phyloP scores from a whole-genome alignment of 2,888 invertebrate species.

The Ecliptopera silaceata region DNA sequence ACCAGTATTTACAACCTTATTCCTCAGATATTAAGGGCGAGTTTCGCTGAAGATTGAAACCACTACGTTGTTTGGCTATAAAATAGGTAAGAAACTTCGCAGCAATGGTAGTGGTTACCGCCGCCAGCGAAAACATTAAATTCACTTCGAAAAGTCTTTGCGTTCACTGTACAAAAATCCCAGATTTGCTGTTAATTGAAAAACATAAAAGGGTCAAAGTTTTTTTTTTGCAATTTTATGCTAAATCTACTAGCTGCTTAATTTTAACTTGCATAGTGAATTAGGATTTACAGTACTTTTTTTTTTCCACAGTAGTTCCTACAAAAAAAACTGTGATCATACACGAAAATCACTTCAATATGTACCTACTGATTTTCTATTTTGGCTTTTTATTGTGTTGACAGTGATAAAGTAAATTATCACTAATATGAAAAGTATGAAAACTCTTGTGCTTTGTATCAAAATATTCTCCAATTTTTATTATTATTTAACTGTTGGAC shows the following conservation, averaged over 20 bases:
- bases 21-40: constrained; percentile 2
- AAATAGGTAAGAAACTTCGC: constrained; percentile 5
- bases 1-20: constrained; percentile 24
- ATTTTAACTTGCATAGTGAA: too few species aligned
- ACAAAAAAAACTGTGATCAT: too few species aligned
- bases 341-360: too few species aligned
- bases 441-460: constrained; percentile 13
- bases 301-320: too few species aligned
- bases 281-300: too few species aligned
- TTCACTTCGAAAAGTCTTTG: constrained; percentile 36
- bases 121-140: constrained; percentile 25
- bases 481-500: background rate
- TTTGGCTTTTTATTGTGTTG: constrained; percentile 15
- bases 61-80: constrained; percentile 8
- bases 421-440: constrained; percentile 20
- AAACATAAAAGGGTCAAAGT: too few species aligned
- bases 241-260: too few species aligned
- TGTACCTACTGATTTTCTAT: background rate
- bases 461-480: background rate
- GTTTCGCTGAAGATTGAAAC: constrained; percentile 7
- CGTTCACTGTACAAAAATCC: constrained; percentile 21
- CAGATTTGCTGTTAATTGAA: too few species aligned
- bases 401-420: constrained; percentile 25
- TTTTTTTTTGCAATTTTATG: constrained; percentile 6
- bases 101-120: constrained; percentile 13